Evolutionary conservation across 1,140 invertebrate species (phyloP), one percentile per base, ranked within the genome.

Genomic region (Zaprionus davidi): DNA sequence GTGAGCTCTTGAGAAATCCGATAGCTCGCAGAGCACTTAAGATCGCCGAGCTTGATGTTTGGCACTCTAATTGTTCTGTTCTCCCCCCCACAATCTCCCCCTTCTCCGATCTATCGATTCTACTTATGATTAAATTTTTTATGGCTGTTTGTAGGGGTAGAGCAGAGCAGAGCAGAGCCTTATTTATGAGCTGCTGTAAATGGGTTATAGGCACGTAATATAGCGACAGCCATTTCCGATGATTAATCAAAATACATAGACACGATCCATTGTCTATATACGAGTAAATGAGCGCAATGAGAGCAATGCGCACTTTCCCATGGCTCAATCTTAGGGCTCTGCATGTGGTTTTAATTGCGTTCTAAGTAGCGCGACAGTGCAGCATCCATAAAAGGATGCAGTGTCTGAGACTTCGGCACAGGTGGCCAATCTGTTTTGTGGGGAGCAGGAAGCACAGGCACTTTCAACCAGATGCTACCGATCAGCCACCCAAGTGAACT

Each of bases 131-230:
- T 49, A 49, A 49, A 20, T 57, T 34, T 17, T 17, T 36, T 46
- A 76, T 44, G 60, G 41, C 44, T 60, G 53, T 22, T n/a, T 17
- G 49, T 53, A 67, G 55, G 73, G 68, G 60, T 60, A 65, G 68
- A 49, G 51, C 38, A 65, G 68, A 49, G 51, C 38, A 65, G 68
- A 49, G 51, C 38, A 55, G 53, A 53, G 49, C 49, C 58, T 90
- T 82, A 82, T 88, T 88, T 88, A 88, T 72, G 85, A 90, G 65
- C 85, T 88, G 85, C 76, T 76, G 79, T 72, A 90, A 90, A 88
- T 88, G 85, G 85, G 85, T 90, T 90, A 85, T 76, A 85, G 75
- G 70, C 84, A 88, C 81, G 72, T 88, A 79, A 84, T 87, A 79
- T 76, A 76, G 79, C 85, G 85, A 90, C 85, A 88, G 69, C 72